Evolutionary conservation across 2,113 vertebrate species (phyloP).

Genomic region (Bambusicola thoracicus): DNA sequence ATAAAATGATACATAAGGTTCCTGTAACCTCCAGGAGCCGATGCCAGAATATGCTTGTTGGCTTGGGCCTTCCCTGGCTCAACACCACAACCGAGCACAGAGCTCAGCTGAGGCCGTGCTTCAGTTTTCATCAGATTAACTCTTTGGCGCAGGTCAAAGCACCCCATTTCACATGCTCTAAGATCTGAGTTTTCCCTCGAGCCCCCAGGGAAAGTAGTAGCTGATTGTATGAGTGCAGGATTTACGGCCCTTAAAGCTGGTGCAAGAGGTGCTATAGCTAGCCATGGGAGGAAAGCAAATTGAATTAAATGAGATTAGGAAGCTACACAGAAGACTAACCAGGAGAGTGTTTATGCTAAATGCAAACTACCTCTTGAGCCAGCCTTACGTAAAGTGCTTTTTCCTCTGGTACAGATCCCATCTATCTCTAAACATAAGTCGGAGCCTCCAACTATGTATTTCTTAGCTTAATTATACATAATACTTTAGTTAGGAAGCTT

Average conservation of each 20-base stretch:
- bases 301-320: slow-evolving; percentile 20
- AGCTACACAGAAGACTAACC: not conserved
- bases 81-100: not conserved
- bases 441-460: not conserved
- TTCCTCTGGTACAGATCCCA: not conserved
- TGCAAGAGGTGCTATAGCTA: slow-evolving; percentile 10
- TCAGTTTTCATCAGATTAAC: slow-evolving; percentile 54
- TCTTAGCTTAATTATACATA: not conserved
- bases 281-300: slow-evolving; percentile 19
- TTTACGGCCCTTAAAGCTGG: slow-evolving; percentile 1
- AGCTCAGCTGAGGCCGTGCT: not conserved
- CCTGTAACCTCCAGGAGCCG: slow-evolving; percentile 61
- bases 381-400: not conserved
- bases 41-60: slow-evolving; percentile 48
- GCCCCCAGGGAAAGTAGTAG: slow-evolving; percentile 6
- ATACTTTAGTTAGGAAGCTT: not conserved
- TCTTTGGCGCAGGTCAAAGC: slow-evolving; percentile 19
- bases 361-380: not conserved
- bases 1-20: slow-evolving; percentile 72
- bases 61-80: slow-evolving; percentile 57
- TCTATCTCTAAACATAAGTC: not conserved
- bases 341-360: not conserved
- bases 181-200: not conserved
- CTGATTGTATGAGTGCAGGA: not conserved
- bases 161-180: not conserved